Conservation (phyloP, 2,888 invertebrate genomes). For the Papilio protenor region DNA sequence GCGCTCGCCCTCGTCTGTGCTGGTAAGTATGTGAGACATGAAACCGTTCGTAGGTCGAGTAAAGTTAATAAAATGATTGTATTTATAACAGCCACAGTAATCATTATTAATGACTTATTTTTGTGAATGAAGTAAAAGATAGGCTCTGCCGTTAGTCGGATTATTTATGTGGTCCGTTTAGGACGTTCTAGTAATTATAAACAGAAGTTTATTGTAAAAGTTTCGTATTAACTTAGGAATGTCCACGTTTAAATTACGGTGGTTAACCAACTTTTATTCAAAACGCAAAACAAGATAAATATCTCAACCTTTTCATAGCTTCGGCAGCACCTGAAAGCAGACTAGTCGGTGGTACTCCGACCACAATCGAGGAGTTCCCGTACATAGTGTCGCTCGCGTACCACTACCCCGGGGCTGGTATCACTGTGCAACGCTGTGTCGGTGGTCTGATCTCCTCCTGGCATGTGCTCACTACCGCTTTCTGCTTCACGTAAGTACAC, state of each 20-base stretch:
- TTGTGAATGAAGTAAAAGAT: too few species aligned
- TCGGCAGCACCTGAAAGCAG: slow-evolving; percentile 58
- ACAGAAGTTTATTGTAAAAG: too few species aligned
- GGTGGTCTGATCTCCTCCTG: slow-evolving; percentile 68
- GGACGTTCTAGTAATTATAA: too few species aligned
- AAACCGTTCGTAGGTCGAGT: too few species aligned
- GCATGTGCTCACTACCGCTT: slow-evolving; percentile 62
- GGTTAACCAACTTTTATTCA: too few species aligned
- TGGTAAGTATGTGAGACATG: slow-evolving; percentile 52
- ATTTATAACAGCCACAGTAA: too few species aligned
- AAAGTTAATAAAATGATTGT: too few species aligned
- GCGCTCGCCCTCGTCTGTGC: slow-evolving; percentile 54
- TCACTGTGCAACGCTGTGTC: slow-evolving; percentile 65
- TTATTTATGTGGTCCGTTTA: too few species aligned
- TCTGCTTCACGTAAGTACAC: slow-evolving; percentile 65
- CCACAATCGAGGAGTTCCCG: slow-evolving; percentile 61
- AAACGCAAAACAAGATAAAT: neutral
- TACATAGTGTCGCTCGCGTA: slow-evolving; percentile 60
- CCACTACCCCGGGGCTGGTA: slow-evolving; percentile 58
- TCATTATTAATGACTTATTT: too few species aligned
- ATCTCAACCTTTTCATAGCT: slow-evolving; percentile 48
- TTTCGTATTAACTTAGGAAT: too few species aligned
- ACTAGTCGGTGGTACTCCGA: slow-evolving; percentile 61
- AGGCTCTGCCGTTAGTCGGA: too few species aligned
- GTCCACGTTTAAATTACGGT: too few species aligned